Conservation (phyloP, 2,797 vertebrate genomes). For the Sebastes kiyomatsui region DNA sequence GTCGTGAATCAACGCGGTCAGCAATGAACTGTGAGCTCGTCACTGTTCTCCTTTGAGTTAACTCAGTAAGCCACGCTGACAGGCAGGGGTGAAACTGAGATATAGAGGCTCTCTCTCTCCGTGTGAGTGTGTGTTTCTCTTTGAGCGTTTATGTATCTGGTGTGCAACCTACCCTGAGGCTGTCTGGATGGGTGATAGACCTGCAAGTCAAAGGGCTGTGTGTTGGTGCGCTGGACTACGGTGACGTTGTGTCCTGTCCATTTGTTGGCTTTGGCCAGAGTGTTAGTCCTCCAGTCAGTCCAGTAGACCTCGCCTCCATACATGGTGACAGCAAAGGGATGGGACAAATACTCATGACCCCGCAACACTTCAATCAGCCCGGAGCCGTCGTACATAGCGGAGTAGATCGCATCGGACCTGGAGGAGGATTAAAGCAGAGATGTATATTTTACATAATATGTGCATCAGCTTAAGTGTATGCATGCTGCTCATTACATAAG, state of each 20-base stretch:
- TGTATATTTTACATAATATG: not conserved
- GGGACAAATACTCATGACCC: constrained; percentile 97
- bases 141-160: not conserved
- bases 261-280: constrained; percentile 97
- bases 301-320: constrained; percentile 98
- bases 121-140: not conserved
- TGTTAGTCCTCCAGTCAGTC: constrained; percentile 99
- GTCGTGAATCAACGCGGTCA: constrained; percentile 29
- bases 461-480: not conserved
- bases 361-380: constrained; percentile 96
- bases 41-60: constrained; percentile 13
- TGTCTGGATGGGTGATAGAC: constrained; percentile 97
- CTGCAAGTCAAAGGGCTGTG: constrained; percentile 97
- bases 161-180: constrained; percentile 88
- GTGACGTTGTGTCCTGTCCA: constrained; percentile 98
- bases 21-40: constrained; percentile 36
- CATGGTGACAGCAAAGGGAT: constrained; percentile 97
- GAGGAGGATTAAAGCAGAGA: constrained; percentile 18
- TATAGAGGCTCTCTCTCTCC: not conserved
- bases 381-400: constrained; percentile 92
- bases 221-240: constrained; percentile 97
- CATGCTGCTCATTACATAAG: constrained; percentile 1
- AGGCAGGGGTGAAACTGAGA: not conserved
- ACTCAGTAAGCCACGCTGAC: not conserved
- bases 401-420: constrained; percentile 98